phyloP scores from a whole-genome alignment of 2,113 vertebrate genomes.

The Myotis yumanensis region DNA sequence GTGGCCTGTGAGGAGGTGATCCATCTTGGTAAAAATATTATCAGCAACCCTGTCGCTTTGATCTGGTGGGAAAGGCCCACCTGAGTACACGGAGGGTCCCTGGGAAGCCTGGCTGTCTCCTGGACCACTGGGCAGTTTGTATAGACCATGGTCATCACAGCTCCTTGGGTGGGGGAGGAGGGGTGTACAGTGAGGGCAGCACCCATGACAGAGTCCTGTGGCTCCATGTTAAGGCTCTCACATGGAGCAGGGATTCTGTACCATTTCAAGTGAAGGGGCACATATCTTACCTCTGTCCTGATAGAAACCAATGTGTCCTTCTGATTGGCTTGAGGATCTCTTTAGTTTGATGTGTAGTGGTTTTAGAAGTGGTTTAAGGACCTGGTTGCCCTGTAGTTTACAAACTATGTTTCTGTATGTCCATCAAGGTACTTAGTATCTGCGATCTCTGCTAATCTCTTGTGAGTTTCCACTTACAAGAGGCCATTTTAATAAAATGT shows the following conservation, averaged over 20 bases:
- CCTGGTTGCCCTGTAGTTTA: background rate
- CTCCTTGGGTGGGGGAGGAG: no score
- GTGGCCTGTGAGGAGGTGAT: background rate
- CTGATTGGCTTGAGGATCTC: background rate
- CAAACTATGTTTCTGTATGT: background rate
- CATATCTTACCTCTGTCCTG: background rate
- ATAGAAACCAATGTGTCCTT: background rate
- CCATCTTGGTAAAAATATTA: background rate
- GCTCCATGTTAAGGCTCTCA: background rate
- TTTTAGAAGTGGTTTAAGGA: background rate
- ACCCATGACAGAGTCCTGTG: background rate
- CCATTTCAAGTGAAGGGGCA: background rate
- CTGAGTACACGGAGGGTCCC: background rate
- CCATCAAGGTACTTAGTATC: background rate
- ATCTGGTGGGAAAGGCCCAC: background rate
- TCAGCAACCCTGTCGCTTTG: background rate
- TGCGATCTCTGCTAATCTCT: slow-evolving; percentile 1
- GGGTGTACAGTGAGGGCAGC: rapidly evolving
- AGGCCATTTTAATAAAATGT: slow-evolving; percentile 46
- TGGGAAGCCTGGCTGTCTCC: background rate
- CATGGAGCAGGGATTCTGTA: background rate
- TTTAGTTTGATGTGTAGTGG: background rate
- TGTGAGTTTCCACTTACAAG: slow-evolving; percentile 12
- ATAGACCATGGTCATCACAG: background rate
- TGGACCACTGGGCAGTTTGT: background rate